Evolutionary conservation across 1,140 invertebrate species (phyloP).

Genomic region (Plodia interpunctella): DNA sequence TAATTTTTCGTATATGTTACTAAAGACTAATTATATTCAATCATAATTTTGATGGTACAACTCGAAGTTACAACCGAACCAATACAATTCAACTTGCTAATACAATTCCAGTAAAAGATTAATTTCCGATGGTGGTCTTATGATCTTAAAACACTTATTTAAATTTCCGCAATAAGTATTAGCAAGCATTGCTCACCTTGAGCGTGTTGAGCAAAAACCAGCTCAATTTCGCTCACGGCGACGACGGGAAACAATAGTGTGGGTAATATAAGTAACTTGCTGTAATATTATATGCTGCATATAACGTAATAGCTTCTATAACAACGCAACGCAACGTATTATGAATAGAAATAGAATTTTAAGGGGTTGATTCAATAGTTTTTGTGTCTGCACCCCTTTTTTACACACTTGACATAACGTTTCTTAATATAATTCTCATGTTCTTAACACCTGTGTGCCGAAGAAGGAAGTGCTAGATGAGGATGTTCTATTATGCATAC

Average conservation of each 20-base stretch:
- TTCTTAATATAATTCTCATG: constrained; percentile 3
- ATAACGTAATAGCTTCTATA: constrained; percentile 26
- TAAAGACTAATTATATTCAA: too few relatives aligned
- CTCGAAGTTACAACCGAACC: too few relatives aligned
- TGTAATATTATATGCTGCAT: constrained; percentile 19
- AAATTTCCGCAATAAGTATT: not conserved
- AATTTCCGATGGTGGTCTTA: not conserved
- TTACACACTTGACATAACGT: constrained; percentile 3
- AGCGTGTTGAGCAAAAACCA: constrained; percentile 11
- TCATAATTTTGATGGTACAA: too few relatives aligned
- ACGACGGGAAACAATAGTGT: constrained; percentile 29
- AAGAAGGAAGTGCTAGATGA: not conserved
- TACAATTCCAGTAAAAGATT: not conserved
- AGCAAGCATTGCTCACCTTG: not conserved
- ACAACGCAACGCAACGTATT: not conserved
- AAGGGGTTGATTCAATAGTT: not conserved
- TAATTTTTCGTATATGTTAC: too few relatives aligned
- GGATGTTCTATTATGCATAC: constrained; percentile 2
- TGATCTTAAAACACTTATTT: not conserved
- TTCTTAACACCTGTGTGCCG: not conserved
- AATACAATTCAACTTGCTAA: too few relatives aligned
- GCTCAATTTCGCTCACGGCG: constrained; percentile 27
- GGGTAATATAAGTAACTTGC: constrained; percentile 26
- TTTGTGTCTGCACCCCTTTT: constrained; percentile 1
- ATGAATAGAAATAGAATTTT: not conserved